These are phyloP conservation scores for Eugnorisma glareosa DNA, from an alignment of 2,888 invertebrate genomes.

Conservation along the genomic window DNA sequence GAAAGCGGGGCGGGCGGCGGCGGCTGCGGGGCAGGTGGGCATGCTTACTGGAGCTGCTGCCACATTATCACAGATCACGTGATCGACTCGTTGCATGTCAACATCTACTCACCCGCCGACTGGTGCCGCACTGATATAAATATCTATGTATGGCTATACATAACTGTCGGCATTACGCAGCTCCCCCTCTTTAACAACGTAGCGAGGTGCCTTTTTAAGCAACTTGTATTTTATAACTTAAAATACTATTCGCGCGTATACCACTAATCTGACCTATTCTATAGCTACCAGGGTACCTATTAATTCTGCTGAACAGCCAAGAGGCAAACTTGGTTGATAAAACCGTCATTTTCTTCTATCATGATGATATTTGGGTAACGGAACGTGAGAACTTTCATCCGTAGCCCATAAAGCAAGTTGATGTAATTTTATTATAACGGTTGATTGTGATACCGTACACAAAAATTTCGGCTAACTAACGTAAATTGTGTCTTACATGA, in stretches of 20 bases:
- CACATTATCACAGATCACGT: conserved; percentile 80
- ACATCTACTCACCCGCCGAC: conserved; percentile 67
- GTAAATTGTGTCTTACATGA: conserved; percentile 18
- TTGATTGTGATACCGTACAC: conserved; percentile 42
- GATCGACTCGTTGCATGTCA: conserved; percentile 74
- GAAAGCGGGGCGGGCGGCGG: conserved; percentile 69
- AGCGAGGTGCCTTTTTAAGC: conserved; percentile 16
- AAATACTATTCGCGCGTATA: conserved; percentile 17
- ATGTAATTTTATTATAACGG: conserved; percentile 34
- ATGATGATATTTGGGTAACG: conserved; percentile 16
- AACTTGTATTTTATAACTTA: conserved; percentile 23
- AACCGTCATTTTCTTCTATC: conserved; percentile 11
- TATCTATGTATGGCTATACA: conserved; percentile 53
- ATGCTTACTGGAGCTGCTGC: conserved; percentile 75
- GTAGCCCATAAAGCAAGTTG: conserved; percentile 21
- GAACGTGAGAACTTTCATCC: conserved; percentile 40
- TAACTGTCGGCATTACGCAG: conserved; percentile 46
- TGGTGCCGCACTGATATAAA: conserved; percentile 61
- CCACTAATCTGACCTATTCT: not conserved
- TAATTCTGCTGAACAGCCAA: not conserved
- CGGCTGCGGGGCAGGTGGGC: conserved; percentile 80
- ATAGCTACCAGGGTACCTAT: not conserved
- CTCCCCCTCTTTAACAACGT: conserved; percentile 37
- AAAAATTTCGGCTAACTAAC: conserved; percentile 23
- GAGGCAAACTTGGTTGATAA: not conserved